These are phyloP conservation scores for Leucoraja ocellata DNA, from an alignment of 2,797 vertebrate species.

Conservation along the genomic window DNA sequence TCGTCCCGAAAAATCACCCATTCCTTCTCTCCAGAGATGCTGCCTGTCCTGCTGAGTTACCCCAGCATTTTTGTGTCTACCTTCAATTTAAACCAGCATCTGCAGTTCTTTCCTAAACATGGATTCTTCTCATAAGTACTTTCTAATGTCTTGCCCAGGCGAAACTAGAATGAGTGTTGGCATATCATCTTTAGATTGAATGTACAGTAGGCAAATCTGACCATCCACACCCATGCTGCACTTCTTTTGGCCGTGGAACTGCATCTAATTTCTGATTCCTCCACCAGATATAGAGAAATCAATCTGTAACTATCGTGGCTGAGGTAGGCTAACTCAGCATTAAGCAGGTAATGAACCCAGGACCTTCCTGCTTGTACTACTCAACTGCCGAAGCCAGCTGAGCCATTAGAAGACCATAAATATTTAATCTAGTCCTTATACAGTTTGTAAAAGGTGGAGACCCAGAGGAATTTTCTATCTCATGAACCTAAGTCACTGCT, in stretches of 20 bases:
- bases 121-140: neutral
- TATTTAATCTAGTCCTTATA: neutral
- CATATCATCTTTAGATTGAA: neutral
- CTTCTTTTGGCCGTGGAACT: neutral
- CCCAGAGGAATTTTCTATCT: neutral
- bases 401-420: slow-evolving; percentile 9
- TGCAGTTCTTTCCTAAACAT: neutral
- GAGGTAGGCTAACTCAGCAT: neutral
- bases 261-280: neutral
- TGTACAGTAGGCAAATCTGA: neutral
- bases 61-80: no score
- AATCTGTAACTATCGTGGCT: neutral
- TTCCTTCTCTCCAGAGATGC: no score
- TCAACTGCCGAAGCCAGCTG: neutral
- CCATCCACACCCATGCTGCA: no score
- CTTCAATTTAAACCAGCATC: no score
- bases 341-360: neutral
- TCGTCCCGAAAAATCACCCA: no score
- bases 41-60: no score
- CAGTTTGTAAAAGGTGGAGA: neutral
- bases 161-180: neutral
- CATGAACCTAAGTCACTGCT: neutral
- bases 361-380: no score
- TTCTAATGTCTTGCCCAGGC: neutral
- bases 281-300: neutral